Evolutionary conservation across 2,888 invertebrate genomes (phyloP).

Genomic region (Parnassius smintheus): DNA sequence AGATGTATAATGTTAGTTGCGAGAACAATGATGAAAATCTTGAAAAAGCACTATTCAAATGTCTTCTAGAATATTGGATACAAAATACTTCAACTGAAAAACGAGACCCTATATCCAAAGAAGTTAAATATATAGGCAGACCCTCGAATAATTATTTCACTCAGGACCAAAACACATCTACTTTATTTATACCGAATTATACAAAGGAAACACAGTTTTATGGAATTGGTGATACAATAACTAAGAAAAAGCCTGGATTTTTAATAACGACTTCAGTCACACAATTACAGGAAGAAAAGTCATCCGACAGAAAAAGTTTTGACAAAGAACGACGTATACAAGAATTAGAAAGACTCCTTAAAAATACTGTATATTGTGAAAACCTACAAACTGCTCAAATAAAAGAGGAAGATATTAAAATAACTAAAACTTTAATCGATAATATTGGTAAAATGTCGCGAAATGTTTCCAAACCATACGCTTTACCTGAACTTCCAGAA

Average conservation of each 20-base stretch:
- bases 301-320: conserved; percentile 43
- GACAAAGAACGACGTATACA: conserved; percentile 60
- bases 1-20: conserved; percentile 52
- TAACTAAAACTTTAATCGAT: conserved; percentile 56
- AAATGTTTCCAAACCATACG: conserved; percentile 40
- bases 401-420: conserved; percentile 57
- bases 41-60: conserved; percentile 56
- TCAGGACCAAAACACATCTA: conserved; percentile 55
- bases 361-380: conserved; percentile 65
- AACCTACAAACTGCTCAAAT: conserved; percentile 40
- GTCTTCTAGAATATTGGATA: conserved; percentile 63
- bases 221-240: conserved; percentile 38
- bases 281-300: conserved; percentile 27
- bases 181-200: conserved; percentile 38
- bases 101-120: conserved; percentile 42
- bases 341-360: conserved; percentile 60
- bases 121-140: conserved; percentile 46
- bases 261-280: conserved; percentile 21
- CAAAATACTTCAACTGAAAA: conserved; percentile 46
- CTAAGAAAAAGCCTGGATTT: conserved; percentile 29
- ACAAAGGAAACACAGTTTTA: conserved; percentile 56
- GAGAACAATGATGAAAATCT: conserved; percentile 46
- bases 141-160: conserved; percentile 53
- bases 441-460: conserved; percentile 47
- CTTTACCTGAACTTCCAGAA: conserved; percentile 52